Conservation (phyloP, 2,113 vertebrate species). For the Paradisaea rubra region DNA sequence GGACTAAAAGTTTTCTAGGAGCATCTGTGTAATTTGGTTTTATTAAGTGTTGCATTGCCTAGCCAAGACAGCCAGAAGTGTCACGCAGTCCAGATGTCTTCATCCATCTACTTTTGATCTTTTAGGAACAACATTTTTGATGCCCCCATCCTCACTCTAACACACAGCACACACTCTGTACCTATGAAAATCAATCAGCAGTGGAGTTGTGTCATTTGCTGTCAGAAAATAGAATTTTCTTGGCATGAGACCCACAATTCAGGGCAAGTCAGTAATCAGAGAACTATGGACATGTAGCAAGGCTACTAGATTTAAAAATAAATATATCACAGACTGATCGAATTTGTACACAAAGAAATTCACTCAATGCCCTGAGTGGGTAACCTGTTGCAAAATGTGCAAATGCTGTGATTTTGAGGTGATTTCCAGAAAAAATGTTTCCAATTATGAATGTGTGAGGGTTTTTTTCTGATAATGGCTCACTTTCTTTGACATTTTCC, state of each 20-base stretch:
- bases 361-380: background rate
- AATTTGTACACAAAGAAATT: background rate
- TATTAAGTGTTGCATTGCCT: background rate
- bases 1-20: background rate
- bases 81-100: background rate
- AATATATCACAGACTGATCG: background rate
- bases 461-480: background rate
- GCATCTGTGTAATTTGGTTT: background rate
- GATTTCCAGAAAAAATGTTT: background rate
- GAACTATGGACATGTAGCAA: background rate
- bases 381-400: background rate
- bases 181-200: conserved; percentile 31
- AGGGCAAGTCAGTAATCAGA: background rate
- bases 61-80: background rate
- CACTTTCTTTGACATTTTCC: background rate
- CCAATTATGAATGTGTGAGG: background rate
- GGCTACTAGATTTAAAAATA: background rate
- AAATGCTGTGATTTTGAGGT: background rate
- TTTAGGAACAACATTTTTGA: background rate
- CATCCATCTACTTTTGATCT: conserved; percentile 2
- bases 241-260: background rate
- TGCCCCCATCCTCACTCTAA: background rate
- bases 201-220: conserved; percentile 15
- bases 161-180: background rate
- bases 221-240: conserved; percentile 29